Evolutionary conservation across 2,113 vertebrate species (phyloP), one percentile per base, ranked within the genome.

Genomic region (Laticauda colubrina): DNA sequence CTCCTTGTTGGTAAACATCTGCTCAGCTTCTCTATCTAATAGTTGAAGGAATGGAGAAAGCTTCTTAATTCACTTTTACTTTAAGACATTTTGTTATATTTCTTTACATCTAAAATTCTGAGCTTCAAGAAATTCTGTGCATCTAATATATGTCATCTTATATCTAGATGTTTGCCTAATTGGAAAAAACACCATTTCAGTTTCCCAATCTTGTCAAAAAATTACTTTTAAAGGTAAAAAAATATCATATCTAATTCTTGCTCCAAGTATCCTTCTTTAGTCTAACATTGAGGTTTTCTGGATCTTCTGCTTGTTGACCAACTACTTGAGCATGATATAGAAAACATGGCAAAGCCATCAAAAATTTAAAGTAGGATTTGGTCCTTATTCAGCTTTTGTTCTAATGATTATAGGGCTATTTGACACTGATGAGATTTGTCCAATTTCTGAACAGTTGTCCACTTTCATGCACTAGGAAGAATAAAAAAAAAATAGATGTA

Each of bases 1-100:
- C 69, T 98, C 97, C 57, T 97, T 97, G 92, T 97, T 97, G 92
- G 94, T 39, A 95, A 98, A 98, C 24, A 69, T 96, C 48, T 96
- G 93, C 53, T 93, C 93, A 8, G 93, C 85, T 18, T 94, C 95
- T 88, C 51, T 14, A 43, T 85, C 90, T 92, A 51, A 24, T 20
- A 3, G 69, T 20, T 6, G 15, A 26, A 11, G 10, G 90, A 15
- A 0, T 6, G 8, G 45, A 3, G 20, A 87, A 12, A 39, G 20
- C 18, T 48, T 7, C 4, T 39, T 18, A 34, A 87, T 15, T 29
- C 23, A n/a, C 11, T 5, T 51, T 23, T 5, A 15, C 39, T 59
- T 89, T 45, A 21, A 15, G 15, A 20, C n/a, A 81, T 39, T 81
- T 81, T 39, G 5, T 39, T n/a, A 34, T 81, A 69, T 69, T 69